Base-by-base conservation (phyloP, 2,797 vertebrate genomes). In the Silurus aristotelis region DNA sequence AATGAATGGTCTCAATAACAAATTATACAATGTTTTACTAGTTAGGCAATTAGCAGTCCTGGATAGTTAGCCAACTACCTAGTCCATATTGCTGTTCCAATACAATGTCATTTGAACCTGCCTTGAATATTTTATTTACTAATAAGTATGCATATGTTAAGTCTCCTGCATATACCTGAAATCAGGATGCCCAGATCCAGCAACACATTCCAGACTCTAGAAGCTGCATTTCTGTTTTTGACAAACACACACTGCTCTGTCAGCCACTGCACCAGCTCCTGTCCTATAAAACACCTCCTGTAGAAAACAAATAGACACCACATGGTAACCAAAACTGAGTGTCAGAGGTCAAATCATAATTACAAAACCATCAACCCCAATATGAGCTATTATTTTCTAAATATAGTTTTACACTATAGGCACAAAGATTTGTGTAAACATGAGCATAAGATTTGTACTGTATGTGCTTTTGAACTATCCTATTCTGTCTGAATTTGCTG, bases 231-330 rank as follows among this genome's bases (percentile, higher is more conserved):
- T 91, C 96, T 92, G 90, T 92, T 93, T 38, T 95, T 93, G 55
- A 97, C 92, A 67, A 96, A 95, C 55, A 93, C 93, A 22, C 95
- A 96, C 88, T 93, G 93, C 87, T 96, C 94, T 80, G 95, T 89
- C 83, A 97, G 95, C 96, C 96, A 97, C 88, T 96, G 95, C 1
- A 96, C 96, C 1, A 97, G 91, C 81, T 97, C 96, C 0, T 95
- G 94, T 17, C 96, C 96, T 82, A 95, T 90, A 72, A 94, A 96
- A 88, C 96, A 96, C 88, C 91, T 95, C 92, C 96, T 97, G 76
- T 84, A 84, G 87, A n/a, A 73, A 6, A 52, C 56, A 88, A 86
- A 83, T 22, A 66, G 14, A 80, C 10, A 58, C 58, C 67, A 58
- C 27, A 88, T 80, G 64, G 86, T 75, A 1, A 83, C 78, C 15